Base-by-base conservation (phyloP, 2,888 invertebrate species). In the Sceliomorpha sp. region DNA sequence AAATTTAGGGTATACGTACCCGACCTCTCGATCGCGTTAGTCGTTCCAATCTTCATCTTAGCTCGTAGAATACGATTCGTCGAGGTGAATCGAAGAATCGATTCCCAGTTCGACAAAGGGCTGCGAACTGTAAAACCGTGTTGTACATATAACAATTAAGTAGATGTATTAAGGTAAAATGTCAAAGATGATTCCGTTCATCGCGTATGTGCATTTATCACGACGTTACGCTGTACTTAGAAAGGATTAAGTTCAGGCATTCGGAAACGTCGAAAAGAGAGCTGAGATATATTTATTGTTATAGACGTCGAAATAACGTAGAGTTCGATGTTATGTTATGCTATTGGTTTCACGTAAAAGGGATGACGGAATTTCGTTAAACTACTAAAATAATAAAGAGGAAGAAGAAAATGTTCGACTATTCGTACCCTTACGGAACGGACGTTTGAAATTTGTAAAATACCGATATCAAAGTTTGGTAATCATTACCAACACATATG, bases 241-340 rank as follows among this genome's bases (percentile, higher is more conserved):
- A 50, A 47, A 51, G 47, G 66, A 74, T 78, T 27, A 44, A 59
- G 50, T 72, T 58, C 48, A 48, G 55, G 69, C 58, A 60, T 62
- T 59, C 53, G n/a, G n/a, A 34, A 58, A 67, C 55, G 70, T 72
- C 72, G 60, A 60, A 70, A 78, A 78, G 73, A 83, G 78, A 82
- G 79, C 81, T 83, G 82, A 83, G 79, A 84, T 84, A 84, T 85
- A 85, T 86, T 83, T 82, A 82, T 80, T 79, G 59, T 78, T 72
- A 75, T 76, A 67, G 59, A 69, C 59, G 45, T n/a, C n/a, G n/a
- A n/a, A n/a, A n/a, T 60, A 67, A 68, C 42, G 62, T 67, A 60
- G 58, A 47, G 44, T 20, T 24, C 13, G 48, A 20, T 44, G 50
- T 59, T 69, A 63, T 55, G 48, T 64, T n/a, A n/a, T 44, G 59